A percentile compares a stretch with the other conserved stretches of the same genome.
Evolutionary conservation across 2,888 invertebrate species (phyloP).

Genomic region (Emesis furor): DNA sequence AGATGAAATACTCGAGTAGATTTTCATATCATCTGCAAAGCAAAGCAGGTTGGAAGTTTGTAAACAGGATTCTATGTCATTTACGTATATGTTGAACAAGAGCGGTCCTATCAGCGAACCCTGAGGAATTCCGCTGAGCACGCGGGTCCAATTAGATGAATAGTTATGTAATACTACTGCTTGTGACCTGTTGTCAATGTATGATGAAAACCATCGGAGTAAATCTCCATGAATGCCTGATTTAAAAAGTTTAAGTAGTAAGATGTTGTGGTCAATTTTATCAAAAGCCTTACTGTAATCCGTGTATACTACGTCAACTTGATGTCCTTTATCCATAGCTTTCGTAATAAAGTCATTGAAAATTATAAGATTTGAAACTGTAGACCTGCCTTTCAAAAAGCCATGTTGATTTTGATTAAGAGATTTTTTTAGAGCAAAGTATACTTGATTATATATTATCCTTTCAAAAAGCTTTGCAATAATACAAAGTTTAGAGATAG

Average conservation of each 20-base stretch:
- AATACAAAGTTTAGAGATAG: too few species aligned
- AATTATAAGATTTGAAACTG: too few species aligned
- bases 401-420: too few species aligned
- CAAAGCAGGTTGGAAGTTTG: not conserved
- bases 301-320: not conserved
- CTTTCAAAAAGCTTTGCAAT: too few species aligned
- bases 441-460: too few species aligned
- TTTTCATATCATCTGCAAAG: slow-evolving; percentile 3
- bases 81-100: not conserved
- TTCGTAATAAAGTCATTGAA: too few species aligned
- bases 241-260: not conserved
- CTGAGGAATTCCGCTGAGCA: not conserved
- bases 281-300: not conserved
- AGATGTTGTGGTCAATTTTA: not conserved
- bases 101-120: not conserved
- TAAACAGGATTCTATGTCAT: not conserved
- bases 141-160: not conserved
- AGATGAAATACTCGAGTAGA: not conserved
- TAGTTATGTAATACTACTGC: not conserved
- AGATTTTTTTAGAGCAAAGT: too few species aligned
- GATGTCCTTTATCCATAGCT: not conserved
- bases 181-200: not conserved
- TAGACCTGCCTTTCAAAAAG: too few species aligned
- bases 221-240: not conserved
- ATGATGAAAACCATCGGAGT: not conserved